These are phyloP conservation scores for Pitta sordida DNA, from an alignment of 2,113 vertebrate species.

Conservation along the genomic window DNA sequence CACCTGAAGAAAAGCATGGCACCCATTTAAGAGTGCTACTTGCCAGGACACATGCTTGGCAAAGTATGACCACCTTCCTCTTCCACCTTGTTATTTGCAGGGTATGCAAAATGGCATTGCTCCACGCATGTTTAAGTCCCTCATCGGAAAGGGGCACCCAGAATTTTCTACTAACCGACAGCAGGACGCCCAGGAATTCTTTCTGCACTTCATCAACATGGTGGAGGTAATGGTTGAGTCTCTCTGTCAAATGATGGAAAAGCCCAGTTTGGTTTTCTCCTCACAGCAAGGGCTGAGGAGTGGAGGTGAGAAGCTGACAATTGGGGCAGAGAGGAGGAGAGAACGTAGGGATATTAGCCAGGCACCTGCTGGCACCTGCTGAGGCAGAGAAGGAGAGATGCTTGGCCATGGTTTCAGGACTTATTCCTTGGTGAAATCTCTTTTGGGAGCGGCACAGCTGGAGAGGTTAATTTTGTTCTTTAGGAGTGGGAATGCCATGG, in stretches of 20 bases:
- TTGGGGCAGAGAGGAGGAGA: background rate
- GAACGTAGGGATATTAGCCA: background rate
- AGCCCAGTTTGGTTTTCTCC: background rate
- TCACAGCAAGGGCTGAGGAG: background rate
- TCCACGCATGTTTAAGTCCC: conserved; percentile 95
- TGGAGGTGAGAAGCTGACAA: background rate
- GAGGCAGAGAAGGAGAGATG: background rate
- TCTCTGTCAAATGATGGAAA: background rate
- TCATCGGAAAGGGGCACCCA: conserved; percentile 92
- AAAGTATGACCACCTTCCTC: background rate
- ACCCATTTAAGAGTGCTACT: background rate
- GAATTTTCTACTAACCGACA: conserved; percentile 98
- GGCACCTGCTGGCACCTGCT: background rate
- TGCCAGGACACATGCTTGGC: background rate
- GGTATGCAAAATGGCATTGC: conserved; percentile 92
- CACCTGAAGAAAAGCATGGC: background rate
- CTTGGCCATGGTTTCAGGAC: background rate
- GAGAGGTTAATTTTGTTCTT: background rate
- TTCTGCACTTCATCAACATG: conserved; percentile 99
- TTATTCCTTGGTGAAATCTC: background rate
- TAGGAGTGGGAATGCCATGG: background rate
- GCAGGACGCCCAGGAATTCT: conserved; percentile 97
- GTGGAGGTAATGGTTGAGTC: conserved; percentile 85
- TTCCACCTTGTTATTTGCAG: conserved; percentile 61
- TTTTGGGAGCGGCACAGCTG: background rate